Evolutionary conservation across 2,888 invertebrate species (phyloP), one percentile per base, ranked within the genome.

Genomic region (Charanyca ferruginea): DNA sequence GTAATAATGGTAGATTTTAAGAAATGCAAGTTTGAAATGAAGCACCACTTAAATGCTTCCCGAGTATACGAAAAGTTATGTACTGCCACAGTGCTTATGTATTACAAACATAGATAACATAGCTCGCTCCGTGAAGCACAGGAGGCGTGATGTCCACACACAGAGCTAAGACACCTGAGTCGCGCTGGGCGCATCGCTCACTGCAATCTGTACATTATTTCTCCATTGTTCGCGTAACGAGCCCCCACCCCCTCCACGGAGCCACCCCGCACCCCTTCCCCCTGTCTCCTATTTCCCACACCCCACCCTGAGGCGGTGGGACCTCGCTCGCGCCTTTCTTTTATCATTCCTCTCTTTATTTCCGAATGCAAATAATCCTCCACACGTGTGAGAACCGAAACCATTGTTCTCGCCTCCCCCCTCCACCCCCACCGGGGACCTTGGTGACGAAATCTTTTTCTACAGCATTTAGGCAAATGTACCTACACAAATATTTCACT

Each of bases 351-450:
- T 96, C 94, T 95, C 94, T 95, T 95, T 95, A 95, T 95, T 95
- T 95, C 96, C 96, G 96, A 96, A 96, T 96, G 96, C 96, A 96
- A 96, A 96, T 96, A 96, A 95, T 95, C 95, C 95, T 95, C 95
- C 95, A 95, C 95, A 95, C 95, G 96, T 95, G 95, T 96, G 95
- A 95, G 96, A 96, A 95, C 95, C 95, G 95, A 95, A 95, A 95
- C 95, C 95, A 95, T 95, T 95, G 95, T 95, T 95, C 95, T 94
- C 94, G 92, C 94, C 93, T 90, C 90, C 93, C 93, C 87, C 77
- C 89, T 87, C 87, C 84, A 82, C 88, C 90, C 89, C 90, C 93
- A 87, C 89, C 88, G 92, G 93, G 93, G 93, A 94, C 94, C 93
- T 94, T 94, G 94, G 94, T 94, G 95, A 95, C 94, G 94, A 94